phyloP scores from a whole-genome alignment of 2,113 vertebrate species.

The Alexandromys fortis region DNA sequence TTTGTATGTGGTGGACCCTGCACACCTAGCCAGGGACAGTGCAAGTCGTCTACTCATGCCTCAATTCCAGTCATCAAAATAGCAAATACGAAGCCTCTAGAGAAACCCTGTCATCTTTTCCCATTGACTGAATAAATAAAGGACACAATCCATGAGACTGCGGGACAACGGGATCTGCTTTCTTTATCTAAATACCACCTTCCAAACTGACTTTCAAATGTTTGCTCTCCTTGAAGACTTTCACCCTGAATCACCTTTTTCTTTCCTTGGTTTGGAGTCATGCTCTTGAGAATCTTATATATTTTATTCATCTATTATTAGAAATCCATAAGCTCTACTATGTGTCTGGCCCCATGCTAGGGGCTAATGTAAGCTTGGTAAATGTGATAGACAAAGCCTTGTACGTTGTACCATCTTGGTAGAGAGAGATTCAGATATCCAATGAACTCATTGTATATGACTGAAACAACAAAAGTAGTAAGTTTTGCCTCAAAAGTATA shows the following conservation, averaged over 20 bases:
- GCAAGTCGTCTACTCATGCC: not conserved
- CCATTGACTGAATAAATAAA: not conserved
- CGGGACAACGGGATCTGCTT: not conserved
- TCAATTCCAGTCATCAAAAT: not conserved
- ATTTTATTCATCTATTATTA: not conserved
- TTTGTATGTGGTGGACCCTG: not conserved
- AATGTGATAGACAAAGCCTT: not conserved
- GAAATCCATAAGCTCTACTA: not conserved
- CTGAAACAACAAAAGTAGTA: not conserved
- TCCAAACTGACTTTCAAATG: not conserved
- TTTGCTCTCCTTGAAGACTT: not conserved
- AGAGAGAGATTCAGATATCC: not conserved
- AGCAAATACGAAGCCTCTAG: not conserved
- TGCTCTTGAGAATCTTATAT: not conserved
- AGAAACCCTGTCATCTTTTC: not conserved
- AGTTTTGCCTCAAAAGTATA: not conserved
- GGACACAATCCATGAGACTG: not conserved
- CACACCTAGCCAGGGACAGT: not conserved
- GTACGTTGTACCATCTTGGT: not conserved
- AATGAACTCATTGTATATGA: not conserved
- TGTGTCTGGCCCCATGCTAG: not conserved
- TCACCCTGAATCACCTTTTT: not conserved
- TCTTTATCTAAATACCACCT: not conserved
- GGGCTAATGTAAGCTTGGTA: not conserved
- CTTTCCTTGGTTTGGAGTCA: not conserved